Percentiles rank a stretch among this genome's conserved stretches.
Evolutionary conservation across 2,888 invertebrate species (phyloP).

Genomic region (Pseudeuparius sepicola): DNA sequence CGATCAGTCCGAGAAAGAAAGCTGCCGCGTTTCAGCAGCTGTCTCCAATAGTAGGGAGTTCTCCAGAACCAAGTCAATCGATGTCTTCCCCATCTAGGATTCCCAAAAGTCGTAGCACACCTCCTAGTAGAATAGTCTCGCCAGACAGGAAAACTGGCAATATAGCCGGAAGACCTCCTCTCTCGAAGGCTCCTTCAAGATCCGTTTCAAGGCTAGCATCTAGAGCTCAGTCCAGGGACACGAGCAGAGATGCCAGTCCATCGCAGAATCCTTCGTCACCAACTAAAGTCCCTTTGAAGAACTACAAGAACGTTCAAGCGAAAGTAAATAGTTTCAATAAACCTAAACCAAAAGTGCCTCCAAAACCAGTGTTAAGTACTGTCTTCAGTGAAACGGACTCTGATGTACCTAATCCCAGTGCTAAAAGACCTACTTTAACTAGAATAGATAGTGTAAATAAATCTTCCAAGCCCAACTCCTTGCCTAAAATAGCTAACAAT

Average conservation of each 20-base stretch:
- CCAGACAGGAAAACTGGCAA: constrained; percentile 27
- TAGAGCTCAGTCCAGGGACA: too few species aligned
- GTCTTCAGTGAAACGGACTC: constrained; percentile 26
- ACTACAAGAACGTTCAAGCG: constrained; percentile 35
- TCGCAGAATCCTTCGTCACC: constrained; percentile 30
- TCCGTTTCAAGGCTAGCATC: constrained; percentile 22
- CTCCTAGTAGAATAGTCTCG: constrained; percentile 31
- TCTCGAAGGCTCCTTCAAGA: constrained; percentile 19
- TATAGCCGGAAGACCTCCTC: constrained; percentile 25
- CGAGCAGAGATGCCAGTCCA: constrained; percentile 34
- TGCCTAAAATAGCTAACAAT: constrained; percentile 22
- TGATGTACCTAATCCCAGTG: constrained; percentile 20
- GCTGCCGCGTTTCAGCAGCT: constrained; percentile 32
- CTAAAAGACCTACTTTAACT: constrained; percentile 18
- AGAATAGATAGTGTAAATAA: constrained; percentile 28
- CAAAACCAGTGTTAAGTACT: constrained; percentile 32
- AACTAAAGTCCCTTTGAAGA: constrained; percentile 30
- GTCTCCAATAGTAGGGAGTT: constrained; percentile 37
- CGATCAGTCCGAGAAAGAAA: constrained; percentile 27
- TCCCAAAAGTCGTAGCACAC: constrained; percentile 32
- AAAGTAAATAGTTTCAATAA: constrained; percentile 37
- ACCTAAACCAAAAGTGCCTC: constrained; percentile 38
- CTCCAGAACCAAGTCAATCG: constrained; percentile 36
- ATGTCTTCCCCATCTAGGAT: constrained; percentile 37
- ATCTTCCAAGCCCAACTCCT: constrained; percentile 22